phyloP scores from a whole-genome alignment of 1,140 invertebrate genomes.

The Sesamia nonagrioides region DNA sequence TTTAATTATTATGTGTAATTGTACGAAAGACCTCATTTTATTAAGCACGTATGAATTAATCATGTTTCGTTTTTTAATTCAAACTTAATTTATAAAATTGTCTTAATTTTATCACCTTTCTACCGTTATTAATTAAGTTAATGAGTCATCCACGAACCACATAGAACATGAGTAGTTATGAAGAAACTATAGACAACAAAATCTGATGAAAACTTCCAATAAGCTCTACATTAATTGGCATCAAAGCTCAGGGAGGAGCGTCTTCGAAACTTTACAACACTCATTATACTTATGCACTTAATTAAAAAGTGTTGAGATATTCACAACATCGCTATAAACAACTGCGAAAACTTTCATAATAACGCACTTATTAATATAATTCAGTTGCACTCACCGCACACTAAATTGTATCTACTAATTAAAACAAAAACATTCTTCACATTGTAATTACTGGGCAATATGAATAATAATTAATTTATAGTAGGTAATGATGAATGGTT shows the following conservation, averaged over 20 bases:
- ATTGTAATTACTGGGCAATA: constrained; percentile 26
- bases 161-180: not conserved
- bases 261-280: constrained; percentile 37
- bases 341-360: constrained; percentile 48
- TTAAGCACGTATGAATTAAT: constrained; percentile 30
- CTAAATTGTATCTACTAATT: constrained; percentile 44
- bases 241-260: constrained; percentile 34
- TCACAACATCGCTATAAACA: constrained; percentile 39
- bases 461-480: not conserved
- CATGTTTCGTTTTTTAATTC: not conserved
- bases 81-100: not conserved
- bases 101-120: too few relatives aligned
- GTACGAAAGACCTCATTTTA: constrained; percentile 20
- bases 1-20: constrained; percentile 60
- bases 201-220: constrained; percentile 40
- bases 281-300: constrained; percentile 49
- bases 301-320: constrained; percentile 46
- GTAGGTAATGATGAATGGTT: constrained; percentile 13
- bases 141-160: too few relatives aligned
- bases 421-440: constrained; percentile 43
- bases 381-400: constrained; percentile 38
- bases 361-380: constrained; percentile 41
- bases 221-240: constrained; percentile 47
- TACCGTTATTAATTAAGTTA: too few relatives aligned
- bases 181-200: constrained; percentile 10